phyloP scores from a whole-genome alignment of 2,888 invertebrate species.

The Protodeltote pygarga region DNA sequence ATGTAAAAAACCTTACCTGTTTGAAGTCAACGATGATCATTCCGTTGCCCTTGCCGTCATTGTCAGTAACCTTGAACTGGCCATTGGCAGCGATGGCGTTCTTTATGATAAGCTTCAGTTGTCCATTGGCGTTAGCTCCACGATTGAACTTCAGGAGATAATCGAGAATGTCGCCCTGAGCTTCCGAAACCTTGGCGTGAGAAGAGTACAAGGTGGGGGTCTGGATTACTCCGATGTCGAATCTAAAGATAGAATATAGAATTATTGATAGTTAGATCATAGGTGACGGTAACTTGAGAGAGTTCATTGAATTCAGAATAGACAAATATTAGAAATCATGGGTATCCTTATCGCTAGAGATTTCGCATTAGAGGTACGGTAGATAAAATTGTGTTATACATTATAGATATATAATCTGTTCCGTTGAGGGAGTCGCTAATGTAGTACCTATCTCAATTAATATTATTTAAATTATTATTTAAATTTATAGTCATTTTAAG shows the following conservation, averaged over 20 bases:
- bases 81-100: constrained; percentile 88
- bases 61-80: constrained; percentile 87
- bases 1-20: constrained; percentile 70
- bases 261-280: too few relatives aligned
- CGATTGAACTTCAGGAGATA: constrained; percentile 81
- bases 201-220: constrained; percentile 80
- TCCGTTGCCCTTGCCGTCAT: constrained; percentile 89
- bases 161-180: constrained; percentile 84
- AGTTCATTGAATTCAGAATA: too few relatives aligned
- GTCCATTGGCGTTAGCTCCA: constrained; percentile 74
- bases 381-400: too few relatives aligned
- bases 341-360: too few relatives aligned
- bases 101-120: constrained; percentile 87
- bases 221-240: constrained; percentile 79
- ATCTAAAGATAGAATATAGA: constrained; percentile 55
- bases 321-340: too few relatives aligned
- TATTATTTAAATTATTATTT: too few relatives aligned
- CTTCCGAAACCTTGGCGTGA: constrained; percentile 80
- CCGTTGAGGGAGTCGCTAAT: too few relatives aligned
- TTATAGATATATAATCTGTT: too few relatives aligned
- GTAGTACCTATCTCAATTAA: too few relatives aligned
- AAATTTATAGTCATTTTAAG: too few relatives aligned
- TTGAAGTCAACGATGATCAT: constrained; percentile 87
- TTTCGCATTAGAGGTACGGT: too few relatives aligned
- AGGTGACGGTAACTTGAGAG: too few relatives aligned